Percentiles rank a stretch among this genome's conserved stretches.
Evolutionary conservation across 1,140 invertebrate species (phyloP).

Genomic region (Palaemon carinicauda): DNA sequence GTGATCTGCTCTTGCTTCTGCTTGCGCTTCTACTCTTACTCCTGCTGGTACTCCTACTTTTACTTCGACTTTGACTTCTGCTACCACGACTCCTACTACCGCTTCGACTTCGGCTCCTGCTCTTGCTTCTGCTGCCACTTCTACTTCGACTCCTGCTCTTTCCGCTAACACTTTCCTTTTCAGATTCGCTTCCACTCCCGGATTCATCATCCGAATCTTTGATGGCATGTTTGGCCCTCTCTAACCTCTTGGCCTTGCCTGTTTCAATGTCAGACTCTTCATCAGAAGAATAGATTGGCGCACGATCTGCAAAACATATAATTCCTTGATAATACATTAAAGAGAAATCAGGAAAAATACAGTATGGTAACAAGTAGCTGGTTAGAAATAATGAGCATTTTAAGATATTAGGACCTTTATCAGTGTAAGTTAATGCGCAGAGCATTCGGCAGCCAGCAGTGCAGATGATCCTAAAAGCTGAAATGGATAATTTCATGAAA

Average conservation of each 20-base stretch:
- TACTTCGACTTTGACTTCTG: neutral
- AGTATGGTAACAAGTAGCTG: neutral
- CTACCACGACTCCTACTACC: slow-evolving; percentile 2
- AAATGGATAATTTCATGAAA: no score
- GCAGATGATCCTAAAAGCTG: no score
- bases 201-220: slow-evolving; percentile 80
- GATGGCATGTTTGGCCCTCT: slow-evolving; percentile 79
- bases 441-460: no score
- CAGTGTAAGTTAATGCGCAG: no score
- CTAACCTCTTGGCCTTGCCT: slow-evolving; percentile 75
- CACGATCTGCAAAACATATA: slow-evolving; percentile 63
- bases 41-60: slow-evolving; percentile 6
- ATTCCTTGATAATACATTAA: no score
- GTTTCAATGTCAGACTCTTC: slow-evolving; percentile 88
- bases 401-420: no score
- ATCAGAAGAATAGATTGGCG: slow-evolving; percentile 87
- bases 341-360: neutral
- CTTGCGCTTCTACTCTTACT: slow-evolving; percentile 4
- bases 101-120: neutral
- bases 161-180: neutral
- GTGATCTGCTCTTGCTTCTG: slow-evolving; percentile 3
- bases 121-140: neutral
- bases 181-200: slow-evolving; percentile 24
- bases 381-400: no score
- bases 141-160: neutral